phyloP scores from a whole-genome alignment of 2,113 vertebrate species.

The Cyphomyrus plagiostoma region DNA sequence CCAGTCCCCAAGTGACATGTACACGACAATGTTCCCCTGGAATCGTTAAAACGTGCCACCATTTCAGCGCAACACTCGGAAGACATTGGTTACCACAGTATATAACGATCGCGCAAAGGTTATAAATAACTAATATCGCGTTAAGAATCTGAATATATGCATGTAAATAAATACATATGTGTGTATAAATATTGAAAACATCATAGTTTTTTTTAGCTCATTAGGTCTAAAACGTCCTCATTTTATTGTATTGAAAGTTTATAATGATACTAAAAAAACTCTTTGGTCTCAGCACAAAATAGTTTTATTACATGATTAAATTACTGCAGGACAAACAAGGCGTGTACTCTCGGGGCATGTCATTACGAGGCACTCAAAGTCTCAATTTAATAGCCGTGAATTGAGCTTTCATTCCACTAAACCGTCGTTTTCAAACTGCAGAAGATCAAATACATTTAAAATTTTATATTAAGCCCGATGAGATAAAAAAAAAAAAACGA shows the following conservation, averaged over 20 bases:
- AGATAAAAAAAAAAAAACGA: neutral
- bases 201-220: neutral
- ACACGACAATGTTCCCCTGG: constrained; percentile 10
- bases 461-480: neutral
- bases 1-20: constrained; percentile 22
- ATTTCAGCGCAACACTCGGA: neutral
- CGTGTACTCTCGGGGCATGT: neutral
- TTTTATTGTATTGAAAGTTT: neutral
- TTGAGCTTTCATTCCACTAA: neutral
- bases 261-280: neutral
- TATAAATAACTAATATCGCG: neutral
- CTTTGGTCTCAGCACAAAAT: neutral
- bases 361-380: neutral
- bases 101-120: neutral
- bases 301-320: neutral
- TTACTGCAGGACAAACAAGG: neutral
- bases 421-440: neutral
- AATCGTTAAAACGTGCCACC: neutral
- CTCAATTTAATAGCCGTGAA: neutral
- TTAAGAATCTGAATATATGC: neutral
- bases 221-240: neutral
- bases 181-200: neutral
- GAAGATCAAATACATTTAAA: neutral
- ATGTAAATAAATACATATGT: neutral
- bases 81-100: neutral